Conservation (phyloP, 2,888 invertebrate species). For the Dolomedes plantarius region DNA sequence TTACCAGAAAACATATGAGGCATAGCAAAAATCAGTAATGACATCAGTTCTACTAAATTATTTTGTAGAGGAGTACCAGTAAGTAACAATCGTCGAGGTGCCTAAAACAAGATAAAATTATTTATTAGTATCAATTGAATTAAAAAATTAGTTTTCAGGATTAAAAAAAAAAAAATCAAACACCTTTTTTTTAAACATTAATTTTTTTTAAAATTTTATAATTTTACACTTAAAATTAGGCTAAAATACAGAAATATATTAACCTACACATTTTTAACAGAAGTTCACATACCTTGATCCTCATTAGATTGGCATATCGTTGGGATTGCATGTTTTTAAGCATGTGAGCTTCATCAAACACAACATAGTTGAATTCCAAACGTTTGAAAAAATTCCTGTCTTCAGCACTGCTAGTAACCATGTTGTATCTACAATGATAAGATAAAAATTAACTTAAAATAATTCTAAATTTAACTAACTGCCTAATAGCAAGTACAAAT, state of each 20-base stretch:
- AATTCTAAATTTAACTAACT: too few species aligned
- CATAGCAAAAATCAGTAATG: conserved; percentile 96
- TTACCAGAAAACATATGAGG: conserved; percentile 94
- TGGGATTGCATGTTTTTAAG: conserved; percentile 97
- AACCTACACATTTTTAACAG: too few species aligned
- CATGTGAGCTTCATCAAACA: conserved; percentile 99
- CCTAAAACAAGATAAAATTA: conserved; percentile 81
- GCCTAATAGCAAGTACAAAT: background rate
- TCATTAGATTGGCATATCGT: conserved; percentile 90
- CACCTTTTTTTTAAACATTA: too few species aligned
- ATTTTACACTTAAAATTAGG: too few species aligned
- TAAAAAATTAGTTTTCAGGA: too few species aligned
- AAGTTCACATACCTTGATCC: conserved; percentile 82
- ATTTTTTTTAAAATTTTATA: too few species aligned
- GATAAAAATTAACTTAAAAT: too few species aligned
- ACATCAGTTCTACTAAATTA: conserved; percentile 96
- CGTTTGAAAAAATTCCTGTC: conserved; percentile 93
- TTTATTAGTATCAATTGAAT: too few species aligned
- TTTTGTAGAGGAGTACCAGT: conserved; percentile 98
- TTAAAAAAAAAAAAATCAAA: too few species aligned
- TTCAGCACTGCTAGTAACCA: conserved; percentile 90
- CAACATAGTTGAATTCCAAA: conserved; percentile 88
- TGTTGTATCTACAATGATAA: conserved; percentile 80
- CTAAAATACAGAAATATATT: too few species aligned
- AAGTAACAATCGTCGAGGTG: conserved; percentile 88